Base-by-base conservation (phyloP, 1,140 invertebrate species). In the Drosophila lowei region DNA sequence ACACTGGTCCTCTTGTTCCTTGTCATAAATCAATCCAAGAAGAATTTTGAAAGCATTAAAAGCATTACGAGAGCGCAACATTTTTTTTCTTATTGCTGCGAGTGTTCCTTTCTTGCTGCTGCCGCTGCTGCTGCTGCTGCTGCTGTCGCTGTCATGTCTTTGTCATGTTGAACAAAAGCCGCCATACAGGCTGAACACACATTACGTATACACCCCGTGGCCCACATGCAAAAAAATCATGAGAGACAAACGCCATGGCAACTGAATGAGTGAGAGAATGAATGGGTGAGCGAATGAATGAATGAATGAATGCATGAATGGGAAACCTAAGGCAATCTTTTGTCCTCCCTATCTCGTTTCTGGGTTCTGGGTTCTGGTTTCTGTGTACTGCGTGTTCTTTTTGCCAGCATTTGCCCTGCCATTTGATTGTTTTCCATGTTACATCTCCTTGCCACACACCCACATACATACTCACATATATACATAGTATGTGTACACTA, bases 141-240 rank as follows among this genome's bases (percentile, higher is more conserved):
- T 57, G 48, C 72, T 71, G 61, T 61, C 58, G 77, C 80, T 85
- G 81, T 85, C 81, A 81, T 85, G 81, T 85, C 81, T 86, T 86
- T 85, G 81, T 85, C 81, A 85, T 86, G 81, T 85, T 81, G 81
- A 86, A 85, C 81, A 85, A 85, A 85, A 86, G 81, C 77, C 58
- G 72, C 63, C 61, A 62, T 72, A 57, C 66, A 52, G 54, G 58
- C 79, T 71, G 57, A 55, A 43, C 58, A 50, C 23, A 11, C 56
- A 68, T 79, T 86, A 65, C 83, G 77, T 86, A 85, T 86, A 86
- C 81, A 77, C 81, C 77, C 62, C 44, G 55, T 73, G 68, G 58
- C 46, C 25, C 53, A 72, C 4, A 21, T n/a, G n/a, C 38, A 8
- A 73, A 7, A 46, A 18, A 30, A 41, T 30, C 21, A 38, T 58